Percentiles rank a stretch among this genome's conserved stretches.
These are phyloP conservation scores for Gracilinanus agilis DNA, from an alignment of 2,113 vertebrate species.

Conservation along the genomic window DNA sequence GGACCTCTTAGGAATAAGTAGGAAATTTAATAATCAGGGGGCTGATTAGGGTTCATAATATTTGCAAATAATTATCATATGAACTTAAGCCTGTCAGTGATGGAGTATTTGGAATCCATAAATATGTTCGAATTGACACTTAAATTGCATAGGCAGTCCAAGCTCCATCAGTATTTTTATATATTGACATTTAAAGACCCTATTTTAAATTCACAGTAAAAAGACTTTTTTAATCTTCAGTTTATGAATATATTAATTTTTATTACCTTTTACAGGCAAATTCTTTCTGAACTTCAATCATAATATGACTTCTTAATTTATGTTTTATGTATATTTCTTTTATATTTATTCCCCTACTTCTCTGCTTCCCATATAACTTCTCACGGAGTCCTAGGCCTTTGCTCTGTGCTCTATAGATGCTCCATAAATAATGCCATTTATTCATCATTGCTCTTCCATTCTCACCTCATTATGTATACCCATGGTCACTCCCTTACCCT, in stretches of 20 bases:
- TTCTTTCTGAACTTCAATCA: background rate
- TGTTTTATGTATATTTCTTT: background rate
- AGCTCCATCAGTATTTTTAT: background rate
- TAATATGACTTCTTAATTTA: background rate
- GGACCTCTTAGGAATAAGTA: background rate
- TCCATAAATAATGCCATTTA: background rate
- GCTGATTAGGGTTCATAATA: background rate
- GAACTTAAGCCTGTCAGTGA: slow-evolving; percentile 27
- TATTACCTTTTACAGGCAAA: background rate
- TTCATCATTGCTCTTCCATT: background rate
- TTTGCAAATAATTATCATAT: background rate
- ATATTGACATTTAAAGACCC: slow-evolving; percentile 26
- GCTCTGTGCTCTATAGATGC: background rate
- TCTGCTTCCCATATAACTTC: background rate
- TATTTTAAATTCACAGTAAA: background rate
- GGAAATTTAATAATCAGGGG: background rate
- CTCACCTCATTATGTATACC: background rate
- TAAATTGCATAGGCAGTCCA: slow-evolving; percentile 21
- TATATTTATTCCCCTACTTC: background rate
- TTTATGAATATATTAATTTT: slow-evolving; percentile 31
- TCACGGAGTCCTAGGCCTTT: background rate
- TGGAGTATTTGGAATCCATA: background rate
- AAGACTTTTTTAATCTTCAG: slow-evolving; percentile 3
- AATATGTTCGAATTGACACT: background rate
- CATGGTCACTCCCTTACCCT: background rate